Base-by-base conservation (phyloP, 2,888 invertebrate genomes). In the Stramonita haemastoma region DNA sequence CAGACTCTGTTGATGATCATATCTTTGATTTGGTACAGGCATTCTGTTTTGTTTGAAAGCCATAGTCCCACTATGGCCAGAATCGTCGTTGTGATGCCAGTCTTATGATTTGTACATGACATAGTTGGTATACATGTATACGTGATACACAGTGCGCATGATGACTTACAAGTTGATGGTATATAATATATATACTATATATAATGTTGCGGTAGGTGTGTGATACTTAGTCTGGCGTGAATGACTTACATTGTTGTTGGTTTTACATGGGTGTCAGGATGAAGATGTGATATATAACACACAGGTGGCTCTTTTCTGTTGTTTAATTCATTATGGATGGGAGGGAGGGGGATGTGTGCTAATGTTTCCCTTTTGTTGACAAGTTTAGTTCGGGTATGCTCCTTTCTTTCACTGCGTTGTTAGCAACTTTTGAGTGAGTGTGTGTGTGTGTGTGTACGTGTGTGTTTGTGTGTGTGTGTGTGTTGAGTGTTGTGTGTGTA, bases 231-330 rank as follows among this genome's bases (percentile, higher is more conserved):
- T 60, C 60, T 22, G 77, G 77, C 77, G 19, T 79, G 77, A 32
- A 34, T 79, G 81, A 83, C 81, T 83, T 83, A 83, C 36, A 46
- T 83, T 5, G 46, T 22, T 83, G 81, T 83, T 46, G 29, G 81
- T 36, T 83, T 73, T 73, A n/a, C 11, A 17, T 73, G n/a, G 26
- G 22, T 34, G 46, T 22, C 26, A 8, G 46, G 81, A 26, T 46
- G 13, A 5, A 26, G 5, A 46, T 46, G 46, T 83, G 81, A 79
- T 79, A 79, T 19, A 79, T 4, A 83, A 13, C 36, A 36, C 36
- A 36, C 15, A 29, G 22, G 5, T 83, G 15, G 32, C 34, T 34
- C 15, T 79, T 17, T 32, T n/a, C 34, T n/a, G 26, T 6, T 66
- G 17, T 66, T 73, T 17, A n/a, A 26, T 73, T 19, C 60, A 15